Evolutionary conservation across 2,113 vertebrate species (phyloP).

Genomic region (Muntiacus reevesi): DNA sequence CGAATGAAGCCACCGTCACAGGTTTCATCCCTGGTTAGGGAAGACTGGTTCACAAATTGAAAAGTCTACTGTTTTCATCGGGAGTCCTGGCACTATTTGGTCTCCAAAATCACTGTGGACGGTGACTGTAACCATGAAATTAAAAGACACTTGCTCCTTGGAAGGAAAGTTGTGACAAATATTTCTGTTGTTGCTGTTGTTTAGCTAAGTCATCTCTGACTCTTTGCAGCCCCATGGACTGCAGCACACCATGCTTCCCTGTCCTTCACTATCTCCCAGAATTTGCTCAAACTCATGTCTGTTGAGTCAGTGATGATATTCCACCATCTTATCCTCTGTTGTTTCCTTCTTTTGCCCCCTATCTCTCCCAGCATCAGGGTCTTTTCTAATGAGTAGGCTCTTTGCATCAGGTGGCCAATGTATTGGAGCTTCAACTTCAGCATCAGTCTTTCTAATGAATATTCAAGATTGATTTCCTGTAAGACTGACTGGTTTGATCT

Average conservation of each 20-base stretch:
- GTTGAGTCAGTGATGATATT: background rate
- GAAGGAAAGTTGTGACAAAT: background rate
- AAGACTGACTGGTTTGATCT: background rate
- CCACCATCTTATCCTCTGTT: background rate
- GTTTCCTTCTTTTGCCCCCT: background rate
- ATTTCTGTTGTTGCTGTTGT: background rate
- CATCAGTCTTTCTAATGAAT: background rate
- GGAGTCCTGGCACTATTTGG: background rate
- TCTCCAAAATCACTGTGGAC: background rate
- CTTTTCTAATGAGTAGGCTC: background rate
- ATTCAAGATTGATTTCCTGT: background rate
- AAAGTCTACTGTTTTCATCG: background rate
- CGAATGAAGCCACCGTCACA: background rate
- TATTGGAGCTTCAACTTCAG: background rate
- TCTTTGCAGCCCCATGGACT: background rate
- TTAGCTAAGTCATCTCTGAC: background rate
- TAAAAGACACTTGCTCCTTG: background rate
- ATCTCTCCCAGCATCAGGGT: background rate
- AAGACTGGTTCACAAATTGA: background rate
- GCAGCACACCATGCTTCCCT: background rate
- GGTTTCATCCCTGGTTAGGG: background rate
- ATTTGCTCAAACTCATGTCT: background rate
- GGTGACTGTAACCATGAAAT: background rate
- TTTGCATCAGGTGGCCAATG: background rate
- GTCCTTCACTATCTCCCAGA: background rate